Evolutionary conservation across 2,113 vertebrate species (phyloP).

Genomic region (Drymodes brunneopygia): DNA sequence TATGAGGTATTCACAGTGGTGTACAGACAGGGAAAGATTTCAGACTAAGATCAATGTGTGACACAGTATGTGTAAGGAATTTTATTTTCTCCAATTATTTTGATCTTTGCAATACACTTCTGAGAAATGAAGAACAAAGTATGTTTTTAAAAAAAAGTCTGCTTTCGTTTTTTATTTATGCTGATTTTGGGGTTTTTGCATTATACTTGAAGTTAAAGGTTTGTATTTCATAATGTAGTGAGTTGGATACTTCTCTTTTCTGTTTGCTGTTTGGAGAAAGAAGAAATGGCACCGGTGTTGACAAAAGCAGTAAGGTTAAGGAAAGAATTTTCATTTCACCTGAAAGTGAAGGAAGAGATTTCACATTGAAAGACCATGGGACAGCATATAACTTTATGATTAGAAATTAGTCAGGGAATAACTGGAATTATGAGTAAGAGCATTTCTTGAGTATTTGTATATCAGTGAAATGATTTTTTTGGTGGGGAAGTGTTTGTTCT

Average conservation of each 20-base stretch:
- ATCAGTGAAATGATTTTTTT: neutral
- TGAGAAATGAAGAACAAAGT: neutral
- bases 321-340: neutral
- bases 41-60: too few relatives aligned
- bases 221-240: neutral
- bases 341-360: neutral
- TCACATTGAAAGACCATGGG: neutral
- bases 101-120: fast-evolving
- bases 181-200: neutral
- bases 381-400: neutral
- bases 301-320: neutral
- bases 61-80: fast-evolving
- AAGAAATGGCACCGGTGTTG: neutral
- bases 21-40: neutral
- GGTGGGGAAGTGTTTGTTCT: fast-evolving
- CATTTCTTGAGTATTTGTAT: neutral
- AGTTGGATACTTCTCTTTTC: neutral
- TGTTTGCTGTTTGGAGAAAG: neutral
- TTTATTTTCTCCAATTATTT: neutral
- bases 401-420: neutral
- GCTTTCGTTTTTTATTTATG: neutral
- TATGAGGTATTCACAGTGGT: neutral
- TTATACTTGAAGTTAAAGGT: neutral
- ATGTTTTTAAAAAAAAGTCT: neutral
- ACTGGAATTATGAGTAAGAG: neutral